Evolutionary conservation across 2,797 vertebrate genomes (phyloP).

Genomic region (Lerista edwardsae): DNA sequence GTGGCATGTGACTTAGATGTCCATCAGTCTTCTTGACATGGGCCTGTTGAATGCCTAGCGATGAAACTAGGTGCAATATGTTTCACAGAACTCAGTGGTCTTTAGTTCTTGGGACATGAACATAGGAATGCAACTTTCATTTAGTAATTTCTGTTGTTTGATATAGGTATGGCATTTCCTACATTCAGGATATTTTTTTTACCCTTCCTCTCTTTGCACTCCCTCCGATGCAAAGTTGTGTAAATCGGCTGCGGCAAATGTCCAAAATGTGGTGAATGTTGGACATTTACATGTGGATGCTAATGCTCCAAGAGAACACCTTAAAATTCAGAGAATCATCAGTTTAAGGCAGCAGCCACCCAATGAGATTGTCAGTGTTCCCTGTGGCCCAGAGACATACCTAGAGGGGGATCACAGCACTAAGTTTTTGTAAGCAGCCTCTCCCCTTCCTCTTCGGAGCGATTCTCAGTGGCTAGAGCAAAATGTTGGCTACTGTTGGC

Average conservation of each 20-base stretch:
- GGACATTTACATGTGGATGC: no score
- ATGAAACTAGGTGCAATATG: background rate
- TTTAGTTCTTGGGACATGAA: background rate
- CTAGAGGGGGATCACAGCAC: no score
- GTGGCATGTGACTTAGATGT: background rate
- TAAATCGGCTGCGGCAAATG: background rate
- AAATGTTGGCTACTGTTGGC: no score
- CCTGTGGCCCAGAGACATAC: no score
- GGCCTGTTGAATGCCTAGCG: background rate
- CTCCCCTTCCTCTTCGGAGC: no score
- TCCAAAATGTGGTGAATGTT: background rate
- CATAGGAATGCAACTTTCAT: background rate
- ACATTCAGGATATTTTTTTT: background rate
- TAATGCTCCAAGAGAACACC: background rate
- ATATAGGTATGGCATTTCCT: background rate
- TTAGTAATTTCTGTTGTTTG: background rate
- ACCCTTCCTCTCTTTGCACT: background rate
- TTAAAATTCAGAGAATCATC: background rate
- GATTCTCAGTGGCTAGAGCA: no score
- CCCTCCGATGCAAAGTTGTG: background rate
- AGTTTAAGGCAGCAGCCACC: background rate
- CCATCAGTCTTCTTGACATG: background rate
- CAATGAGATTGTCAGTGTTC: background rate
- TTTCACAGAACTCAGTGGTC: background rate
- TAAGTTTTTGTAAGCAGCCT: no score